phyloP scores from a whole-genome alignment of 2,797 vertebrate species.

The Crypturellus tataupa region DNA sequence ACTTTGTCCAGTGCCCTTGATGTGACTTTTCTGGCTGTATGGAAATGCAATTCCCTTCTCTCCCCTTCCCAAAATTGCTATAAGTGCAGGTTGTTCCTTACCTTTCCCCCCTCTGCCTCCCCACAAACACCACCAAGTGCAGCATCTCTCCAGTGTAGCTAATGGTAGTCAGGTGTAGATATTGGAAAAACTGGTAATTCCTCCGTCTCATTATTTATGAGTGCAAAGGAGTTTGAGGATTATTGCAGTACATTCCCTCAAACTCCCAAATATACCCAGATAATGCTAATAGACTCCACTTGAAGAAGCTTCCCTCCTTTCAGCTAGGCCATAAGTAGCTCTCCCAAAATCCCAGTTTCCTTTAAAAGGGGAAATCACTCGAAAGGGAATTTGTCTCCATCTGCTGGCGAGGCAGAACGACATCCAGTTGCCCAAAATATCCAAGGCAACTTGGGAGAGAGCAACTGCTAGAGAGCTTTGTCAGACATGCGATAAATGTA shows the following conservation, averaged over 20 bases:
- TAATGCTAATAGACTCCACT: neutral
- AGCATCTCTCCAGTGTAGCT: too few species aligned
- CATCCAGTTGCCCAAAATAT: neutral
- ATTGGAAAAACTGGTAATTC: neutral
- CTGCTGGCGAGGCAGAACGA: neutral
- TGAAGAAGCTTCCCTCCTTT: neutral
- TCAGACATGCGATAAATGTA: neutral
- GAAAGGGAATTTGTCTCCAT: conserved; percentile 51
- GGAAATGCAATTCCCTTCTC: neutral
- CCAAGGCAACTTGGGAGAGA: neutral
- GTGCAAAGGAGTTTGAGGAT: neutral
- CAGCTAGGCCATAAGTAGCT: neutral
- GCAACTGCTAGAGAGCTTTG: neutral
- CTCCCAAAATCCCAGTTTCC: neutral
- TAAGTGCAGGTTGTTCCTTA: too few species aligned
- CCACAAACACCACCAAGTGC: too few species aligned
- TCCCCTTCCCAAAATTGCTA: too few species aligned
- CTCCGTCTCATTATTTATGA: neutral
- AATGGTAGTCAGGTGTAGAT: too few species aligned
- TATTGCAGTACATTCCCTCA: neutral
- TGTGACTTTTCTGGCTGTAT: too few species aligned
- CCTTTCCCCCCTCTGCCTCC: too few species aligned
- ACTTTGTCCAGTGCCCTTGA: too few species aligned
- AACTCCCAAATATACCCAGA: neutral
- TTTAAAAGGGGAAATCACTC: neutral